Conservation (phyloP, 1,140 invertebrate species). For the Drosophila fuyamai region DNA sequence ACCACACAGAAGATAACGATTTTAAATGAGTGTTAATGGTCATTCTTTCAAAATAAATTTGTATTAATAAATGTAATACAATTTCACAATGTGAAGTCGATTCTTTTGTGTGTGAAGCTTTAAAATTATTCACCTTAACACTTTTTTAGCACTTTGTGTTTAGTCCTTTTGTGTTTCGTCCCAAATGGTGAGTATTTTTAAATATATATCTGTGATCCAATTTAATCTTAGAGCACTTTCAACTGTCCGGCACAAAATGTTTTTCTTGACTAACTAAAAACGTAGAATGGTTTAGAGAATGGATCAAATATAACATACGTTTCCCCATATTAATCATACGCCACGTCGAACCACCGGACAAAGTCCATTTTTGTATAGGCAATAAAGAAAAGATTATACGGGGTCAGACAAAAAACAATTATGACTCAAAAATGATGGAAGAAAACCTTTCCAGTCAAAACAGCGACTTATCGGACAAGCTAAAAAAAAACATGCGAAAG, state of each 20-base stretch:
- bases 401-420: conserved; percentile 61
- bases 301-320: conserved; percentile 18
- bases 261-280: conserved; percentile 53
- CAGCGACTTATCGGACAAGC: conserved; percentile 25
- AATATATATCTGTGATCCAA: background rate
- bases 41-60: too few species aligned
- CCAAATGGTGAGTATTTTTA: conserved; percentile 54
- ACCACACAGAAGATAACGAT: conserved; percentile 15
- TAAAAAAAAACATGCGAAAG: conserved; percentile 5
- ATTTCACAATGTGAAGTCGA: background rate
- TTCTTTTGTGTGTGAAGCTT: conserved; percentile 1
- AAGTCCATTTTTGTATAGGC: conserved; percentile 37
- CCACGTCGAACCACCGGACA: conserved; percentile 41
- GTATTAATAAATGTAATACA: background rate
- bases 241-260: conserved; percentile 54
- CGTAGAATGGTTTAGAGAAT: conserved; percentile 14
- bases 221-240: conserved; percentile 39
- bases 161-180: conserved; percentile 38
- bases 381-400: conserved; percentile 39
- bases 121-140: conserved; percentile 23
- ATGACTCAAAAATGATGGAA: conserved; percentile 59
- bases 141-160: conserved; percentile 32
- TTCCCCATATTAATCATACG: conserved; percentile 49
- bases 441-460: conserved; percentile 14
- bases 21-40: background rate